phyloP scores from a whole-genome alignment of 30 jellyfish, hydroid and myxozoan species.

The Turritopsis rubra region DNA sequence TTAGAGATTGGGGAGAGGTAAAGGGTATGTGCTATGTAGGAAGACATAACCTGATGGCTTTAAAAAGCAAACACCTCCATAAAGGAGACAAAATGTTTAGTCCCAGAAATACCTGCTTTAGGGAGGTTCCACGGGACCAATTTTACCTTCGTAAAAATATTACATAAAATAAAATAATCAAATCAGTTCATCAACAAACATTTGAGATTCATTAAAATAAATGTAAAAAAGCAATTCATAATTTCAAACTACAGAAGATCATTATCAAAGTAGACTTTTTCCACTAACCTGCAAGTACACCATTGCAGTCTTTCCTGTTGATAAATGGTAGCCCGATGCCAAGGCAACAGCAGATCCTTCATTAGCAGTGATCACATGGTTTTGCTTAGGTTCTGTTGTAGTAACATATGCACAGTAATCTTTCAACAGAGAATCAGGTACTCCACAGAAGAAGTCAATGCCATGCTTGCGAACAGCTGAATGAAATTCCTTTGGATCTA shows the following conservation, averaged over 20 bases:
- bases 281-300: constrained; percentile 75
- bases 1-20: too few species aligned
- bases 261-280: not conserved
- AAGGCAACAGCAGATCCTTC: constrained; percentile 97
- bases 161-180: too few species aligned
- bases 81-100: too few species aligned
- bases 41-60: too few species aligned
- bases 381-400: constrained; percentile 59
- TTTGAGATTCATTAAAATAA: too few species aligned
- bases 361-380: constrained; percentile 83
- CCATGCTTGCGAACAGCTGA: constrained; percentile 94
- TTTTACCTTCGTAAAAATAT: too few species aligned
- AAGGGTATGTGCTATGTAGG: too few species aligned
- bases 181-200: not conserved
- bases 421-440: constrained; percentile 88
- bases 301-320: constrained; percentile 94
- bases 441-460: constrained; percentile 92
- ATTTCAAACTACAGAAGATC: not conserved
- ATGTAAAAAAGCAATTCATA: not conserved
- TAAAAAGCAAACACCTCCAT: too few species aligned
- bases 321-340: constrained; percentile 96
- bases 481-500: constrained; percentile 83
- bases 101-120: too few species aligned
- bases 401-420: constrained; percentile 98
- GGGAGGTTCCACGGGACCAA: too few species aligned